A percentile compares a stretch with the other conserved stretches of the same genome.
These are phyloP conservation scores for Tyria jacobaeae DNA, from an alignment of 2,888 invertebrate genomes.

Conservation along the genomic window DNA sequence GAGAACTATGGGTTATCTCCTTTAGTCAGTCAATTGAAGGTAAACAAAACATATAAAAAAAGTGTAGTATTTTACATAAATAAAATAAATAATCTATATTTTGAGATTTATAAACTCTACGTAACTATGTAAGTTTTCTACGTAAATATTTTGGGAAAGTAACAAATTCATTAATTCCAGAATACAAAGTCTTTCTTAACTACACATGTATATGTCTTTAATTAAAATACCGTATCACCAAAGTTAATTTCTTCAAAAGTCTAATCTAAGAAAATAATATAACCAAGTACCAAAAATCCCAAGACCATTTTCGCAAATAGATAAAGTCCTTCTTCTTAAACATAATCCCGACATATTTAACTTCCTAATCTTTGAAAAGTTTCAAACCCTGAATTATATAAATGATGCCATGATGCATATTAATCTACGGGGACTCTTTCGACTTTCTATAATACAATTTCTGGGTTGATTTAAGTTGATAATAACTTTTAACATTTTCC, in stretches of 20 bases:
- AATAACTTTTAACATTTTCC: constrained; percentile 10
- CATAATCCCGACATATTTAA: constrained; percentile 38
- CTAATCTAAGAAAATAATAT: constrained; percentile 40
- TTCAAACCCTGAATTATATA: constrained; percentile 27
- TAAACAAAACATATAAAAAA: too few species aligned
- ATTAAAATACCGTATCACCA: not conserved
- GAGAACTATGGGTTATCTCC: too few species aligned
- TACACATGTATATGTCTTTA: not conserved
- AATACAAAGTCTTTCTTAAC: too few species aligned
- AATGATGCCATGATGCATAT: constrained; percentile 27
- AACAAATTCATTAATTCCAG: too few species aligned
- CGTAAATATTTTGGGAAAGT: too few species aligned
- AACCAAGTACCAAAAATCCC: constrained; percentile 29
- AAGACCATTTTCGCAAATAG: constrained; percentile 30
- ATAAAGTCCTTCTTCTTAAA: constrained; percentile 29
- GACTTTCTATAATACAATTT: constrained; percentile 20
- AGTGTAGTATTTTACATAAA: too few species aligned
- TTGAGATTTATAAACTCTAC: too few species aligned
- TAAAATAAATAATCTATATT: too few species aligned
- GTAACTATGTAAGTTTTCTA: too few species aligned
- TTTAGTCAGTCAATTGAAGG: too few species aligned
- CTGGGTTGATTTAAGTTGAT: constrained; percentile 15
- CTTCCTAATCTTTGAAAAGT: constrained; percentile 34
- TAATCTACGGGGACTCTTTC: constrained; percentile 20
- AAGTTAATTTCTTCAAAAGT: constrained; percentile 24